These are phyloP conservation scores for Eupeodes latifasciatus DNA, from an alignment of 2,888 invertebrate species.

Conservation along the genomic window DNA sequence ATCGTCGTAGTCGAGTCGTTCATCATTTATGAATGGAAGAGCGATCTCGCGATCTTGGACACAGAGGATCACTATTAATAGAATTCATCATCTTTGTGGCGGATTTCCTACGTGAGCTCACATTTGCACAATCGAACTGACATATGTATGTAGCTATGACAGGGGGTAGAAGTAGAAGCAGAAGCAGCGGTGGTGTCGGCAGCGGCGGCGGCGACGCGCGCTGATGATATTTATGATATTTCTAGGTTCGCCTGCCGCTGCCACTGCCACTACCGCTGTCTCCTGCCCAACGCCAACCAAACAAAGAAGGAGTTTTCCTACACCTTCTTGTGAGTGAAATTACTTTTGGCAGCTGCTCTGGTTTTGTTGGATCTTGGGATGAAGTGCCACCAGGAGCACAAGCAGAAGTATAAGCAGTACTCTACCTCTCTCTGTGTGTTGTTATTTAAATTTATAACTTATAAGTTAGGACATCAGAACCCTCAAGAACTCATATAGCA, in stretches of 20 bases:
- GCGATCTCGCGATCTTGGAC: slow-evolving; percentile 54
- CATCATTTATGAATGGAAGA: slow-evolving; percentile 71
- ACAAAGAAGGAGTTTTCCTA: slow-evolving; percentile 44
- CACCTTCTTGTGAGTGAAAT: slow-evolving; percentile 60
- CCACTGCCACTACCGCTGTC: slow-evolving; percentile 22
- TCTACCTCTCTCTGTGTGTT: slow-evolving; percentile 14
- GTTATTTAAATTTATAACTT: slow-evolving; percentile 53
- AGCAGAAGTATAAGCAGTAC: neutral
- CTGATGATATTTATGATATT: slow-evolving; percentile 57
- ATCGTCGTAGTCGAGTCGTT: slow-evolving; percentile 20
- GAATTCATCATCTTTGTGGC: slow-evolving; percentile 65
- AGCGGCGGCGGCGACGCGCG: slow-evolving; percentile 31
- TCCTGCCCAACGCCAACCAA: neutral
- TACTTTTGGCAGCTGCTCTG: slow-evolving; percentile 69
- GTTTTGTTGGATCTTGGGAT: slow-evolving; percentile 35
- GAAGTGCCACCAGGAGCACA: neutral
- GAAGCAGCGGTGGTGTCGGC: too few relatives aligned
- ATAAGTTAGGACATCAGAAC: slow-evolving; percentile 33
- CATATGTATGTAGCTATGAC: neutral
- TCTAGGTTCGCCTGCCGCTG: slow-evolving; percentile 31
- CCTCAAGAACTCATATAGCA: slow-evolving; percentile 18
- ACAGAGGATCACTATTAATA: slow-evolving; percentile 62
- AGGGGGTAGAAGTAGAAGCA: too few relatives aligned
- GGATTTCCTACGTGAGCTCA: slow-evolving; percentile 67
- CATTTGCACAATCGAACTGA: slow-evolving; percentile 66